Conservation (phyloP, 92 coral and sea anemone species). For the Phenganax subtilis region DNA sequence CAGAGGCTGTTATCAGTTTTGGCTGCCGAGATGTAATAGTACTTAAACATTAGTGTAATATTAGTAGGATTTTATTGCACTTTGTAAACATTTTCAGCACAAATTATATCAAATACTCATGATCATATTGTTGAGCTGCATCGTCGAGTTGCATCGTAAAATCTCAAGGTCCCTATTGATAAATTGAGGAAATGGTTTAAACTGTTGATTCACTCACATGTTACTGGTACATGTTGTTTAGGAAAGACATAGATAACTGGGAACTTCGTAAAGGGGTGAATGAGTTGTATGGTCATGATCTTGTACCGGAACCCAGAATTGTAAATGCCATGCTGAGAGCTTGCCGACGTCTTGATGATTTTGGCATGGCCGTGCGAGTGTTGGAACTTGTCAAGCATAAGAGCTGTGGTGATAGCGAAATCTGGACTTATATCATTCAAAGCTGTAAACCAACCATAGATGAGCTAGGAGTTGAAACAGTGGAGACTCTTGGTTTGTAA, state of each 20-base stretch:
- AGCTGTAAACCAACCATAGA: slow-evolving; percentile 80
- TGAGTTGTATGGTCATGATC: slow-evolving; percentile 86
- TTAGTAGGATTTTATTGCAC: too few species aligned
- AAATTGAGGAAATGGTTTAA: too few species aligned
- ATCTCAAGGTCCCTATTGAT: too few species aligned
- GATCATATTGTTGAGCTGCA: too few species aligned
- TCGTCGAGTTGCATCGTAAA: too few species aligned
- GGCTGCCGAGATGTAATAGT: too few species aligned
- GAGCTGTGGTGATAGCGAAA: slow-evolving; percentile 68
- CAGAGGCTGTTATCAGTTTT: too few species aligned
- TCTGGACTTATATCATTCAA: slow-evolving; percentile 72
- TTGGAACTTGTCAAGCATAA: slow-evolving; percentile 73
- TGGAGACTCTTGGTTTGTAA: slow-evolving; percentile 77
- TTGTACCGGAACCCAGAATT: slow-evolving; percentile 97
- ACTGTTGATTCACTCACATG: too few species aligned
- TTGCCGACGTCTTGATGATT: slow-evolving; percentile 84
- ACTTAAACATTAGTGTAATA: too few species aligned
- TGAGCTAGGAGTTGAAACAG: slow-evolving; percentile 79
- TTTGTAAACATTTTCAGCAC: too few species aligned
- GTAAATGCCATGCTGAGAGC: slow-evolving; percentile 87
- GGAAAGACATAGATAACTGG: slow-evolving; percentile 88
- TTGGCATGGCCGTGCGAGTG: slow-evolving; percentile 68
- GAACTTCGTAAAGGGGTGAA: slow-evolving; percentile 84
- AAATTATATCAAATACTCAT: too few species aligned
- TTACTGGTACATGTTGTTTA: slow-evolving; percentile 12